Percentiles rank a stretch among this genome's conserved stretches.
Evolutionary conservation across 2,113 vertebrate genomes (phyloP).

Genomic region (Orientallactaga bullata): DNA sequence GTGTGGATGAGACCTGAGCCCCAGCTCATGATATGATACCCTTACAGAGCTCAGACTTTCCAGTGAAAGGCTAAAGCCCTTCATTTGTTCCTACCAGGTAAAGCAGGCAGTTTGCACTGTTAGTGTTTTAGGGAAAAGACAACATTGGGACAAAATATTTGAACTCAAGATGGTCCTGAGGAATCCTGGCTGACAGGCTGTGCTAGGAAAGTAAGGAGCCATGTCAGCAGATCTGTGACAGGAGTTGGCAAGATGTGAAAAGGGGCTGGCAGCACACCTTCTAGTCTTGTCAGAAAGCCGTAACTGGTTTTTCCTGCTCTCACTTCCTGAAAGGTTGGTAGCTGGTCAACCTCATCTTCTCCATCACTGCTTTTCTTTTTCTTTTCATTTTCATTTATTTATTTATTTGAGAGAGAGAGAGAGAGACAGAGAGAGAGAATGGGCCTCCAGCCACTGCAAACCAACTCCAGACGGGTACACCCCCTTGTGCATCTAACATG

Average conservation of each 20-base stretch:
- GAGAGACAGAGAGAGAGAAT: too few relatives aligned
- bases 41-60: background rate
- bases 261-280: background rate
- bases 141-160: background rate
- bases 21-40: too few relatives aligned
- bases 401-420: too few relatives aligned
- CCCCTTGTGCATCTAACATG: too few relatives aligned
- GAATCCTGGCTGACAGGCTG: background rate
- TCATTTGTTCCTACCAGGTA: background rate
- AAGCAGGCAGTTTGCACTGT: background rate
- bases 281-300: background rate
- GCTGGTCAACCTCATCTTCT: too few relatives aligned
- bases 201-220: background rate
- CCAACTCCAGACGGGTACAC: too few relatives aligned
- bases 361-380: rapidly evolving
- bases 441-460: too few relatives aligned
- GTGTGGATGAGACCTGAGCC: too few relatives aligned
- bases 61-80: background rate
- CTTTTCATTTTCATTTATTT: background rate
- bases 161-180: background rate
- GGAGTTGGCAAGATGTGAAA: too few relatives aligned
- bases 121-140: background rate
- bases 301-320: background rate
- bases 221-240: rapidly evolving
- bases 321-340: background rate